Conservation (phyloP, 2,888 invertebrate species). For the Sesia bembeciformis region DNA sequence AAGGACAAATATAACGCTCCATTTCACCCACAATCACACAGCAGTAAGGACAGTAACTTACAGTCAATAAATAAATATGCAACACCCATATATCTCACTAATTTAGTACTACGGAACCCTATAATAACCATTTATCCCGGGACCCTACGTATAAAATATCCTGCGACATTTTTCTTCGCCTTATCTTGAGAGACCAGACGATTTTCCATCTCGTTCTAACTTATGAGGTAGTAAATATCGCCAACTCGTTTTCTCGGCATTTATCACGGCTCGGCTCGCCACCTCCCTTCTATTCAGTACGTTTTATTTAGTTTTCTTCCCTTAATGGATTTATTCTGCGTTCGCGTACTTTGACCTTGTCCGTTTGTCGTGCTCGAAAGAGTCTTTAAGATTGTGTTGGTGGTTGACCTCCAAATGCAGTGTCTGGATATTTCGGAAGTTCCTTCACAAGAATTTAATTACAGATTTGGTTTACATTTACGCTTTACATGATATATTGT, state of each 20-base stretch:
- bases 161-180: conserved; percentile 68
- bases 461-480: too few species aligned
- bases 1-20: not conserved
- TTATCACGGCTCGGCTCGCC: conserved; percentile 34
- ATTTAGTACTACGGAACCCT: conserved; percentile 65
- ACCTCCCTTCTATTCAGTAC: conserved; percentile 43
- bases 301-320: conserved; percentile 66
- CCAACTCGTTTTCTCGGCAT: conserved; percentile 28
- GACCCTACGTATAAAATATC: conserved; percentile 59
- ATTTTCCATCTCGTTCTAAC: conserved; percentile 24
- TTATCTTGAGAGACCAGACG: conserved; percentile 64
- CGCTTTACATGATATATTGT: too few species aligned
- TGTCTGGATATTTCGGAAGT: too few species aligned
- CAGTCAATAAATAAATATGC: conserved; percentile 65
- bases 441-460: too few species aligned
- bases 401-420: too few species aligned
- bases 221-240: conserved; percentile 8
- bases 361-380: conserved; percentile 19
- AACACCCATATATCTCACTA: conserved; percentile 69
- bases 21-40: conserved; percentile 4
- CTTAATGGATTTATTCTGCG: conserved; percentile 63
- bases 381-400: conserved; percentile 3
- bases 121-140: conserved; percentile 65
- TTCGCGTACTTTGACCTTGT: conserved; percentile 55
- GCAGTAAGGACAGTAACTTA: conserved; percentile 38